phyloP scores from a whole-genome alignment of 2,113 vertebrate species.

The Isichthys henryi region DNA sequence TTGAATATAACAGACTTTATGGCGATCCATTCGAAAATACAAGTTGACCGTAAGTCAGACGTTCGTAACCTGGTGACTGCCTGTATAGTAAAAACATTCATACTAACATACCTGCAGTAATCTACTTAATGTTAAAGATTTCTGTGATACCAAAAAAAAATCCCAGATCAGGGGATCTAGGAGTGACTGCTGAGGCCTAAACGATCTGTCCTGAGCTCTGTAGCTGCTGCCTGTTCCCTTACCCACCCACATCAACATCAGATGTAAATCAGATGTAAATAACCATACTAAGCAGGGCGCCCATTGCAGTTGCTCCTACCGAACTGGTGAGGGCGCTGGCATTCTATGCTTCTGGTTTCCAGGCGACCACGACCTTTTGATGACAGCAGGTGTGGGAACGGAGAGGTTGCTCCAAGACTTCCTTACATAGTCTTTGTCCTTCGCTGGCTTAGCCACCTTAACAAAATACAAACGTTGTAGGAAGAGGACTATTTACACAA shows the following conservation, averaged over 20 bases:
- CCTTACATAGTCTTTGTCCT: slow-evolving; percentile 60
- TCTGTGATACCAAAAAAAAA: background rate
- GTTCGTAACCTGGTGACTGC: too few species aligned
- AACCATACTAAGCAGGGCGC: background rate
- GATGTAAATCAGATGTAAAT: background rate
- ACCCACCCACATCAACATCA: background rate
- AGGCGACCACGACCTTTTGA: slow-evolving; percentile 65
- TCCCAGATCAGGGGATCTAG: background rate
- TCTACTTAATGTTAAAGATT: background rate
- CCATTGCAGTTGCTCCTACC: slow-evolving; percentile 59
- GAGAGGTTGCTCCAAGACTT: slow-evolving; percentile 71
- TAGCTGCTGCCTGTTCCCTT: background rate
- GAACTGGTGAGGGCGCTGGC: slow-evolving; percentile 67
- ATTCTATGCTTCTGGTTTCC: slow-evolving; percentile 64
- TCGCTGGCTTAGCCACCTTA: slow-evolving; percentile 65
- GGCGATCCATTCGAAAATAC: too few species aligned
- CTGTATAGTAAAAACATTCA: background rate
- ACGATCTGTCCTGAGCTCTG: background rate
- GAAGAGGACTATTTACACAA: background rate
- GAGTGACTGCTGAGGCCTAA: background rate
- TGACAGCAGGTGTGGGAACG: slow-evolving; percentile 51
- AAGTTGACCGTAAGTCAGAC: too few species aligned
- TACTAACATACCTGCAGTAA: background rate
- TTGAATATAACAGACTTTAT: too few species aligned
- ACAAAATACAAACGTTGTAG: background rate